Base-by-base conservation (phyloP, 2,797 vertebrate genomes). In the Chiloscyllium punctatum region DNA sequence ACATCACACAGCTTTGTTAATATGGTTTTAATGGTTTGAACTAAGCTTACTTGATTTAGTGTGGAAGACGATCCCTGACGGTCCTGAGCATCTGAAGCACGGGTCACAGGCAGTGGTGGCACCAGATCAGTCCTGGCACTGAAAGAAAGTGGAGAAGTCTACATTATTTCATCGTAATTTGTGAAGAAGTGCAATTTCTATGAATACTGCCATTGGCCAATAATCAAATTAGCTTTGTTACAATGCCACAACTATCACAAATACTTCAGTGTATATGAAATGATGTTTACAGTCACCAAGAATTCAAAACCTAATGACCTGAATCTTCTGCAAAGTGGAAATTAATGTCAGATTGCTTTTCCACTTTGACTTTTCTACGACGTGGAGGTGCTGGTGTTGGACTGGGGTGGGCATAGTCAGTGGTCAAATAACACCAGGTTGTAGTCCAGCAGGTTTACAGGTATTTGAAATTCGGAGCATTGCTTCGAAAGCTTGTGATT, bases 81-180 rank as follows among this genome's bases (percentile, higher is more conserved):
- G 69, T 97, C 97, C 74, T 97, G 98, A 33, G 96, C 96, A 79
- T 98, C 98, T 68, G 97, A 98, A 94, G 98, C 98, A 79, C 97
- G 97, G n/a, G 98, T 99, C 96, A 98, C 98, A 4, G 98, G 97
- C 95, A 99, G 96, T 0, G 98, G 98, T 96, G 98, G 98, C 57
- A 99, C 98, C n/a, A 99, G 97, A 94, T 98, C 98, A 3, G 97
- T 97, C 97, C 98, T 98, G 0, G 96, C 96, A 96, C 98, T 98
- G 96, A 97, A 86, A 96, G 86, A 94, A 96, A 95, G 66, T 0
- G 0, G 68, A 30, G 96, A 33, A 96, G 0, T 90, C 21, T 86
- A 42, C 95, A 96, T 18, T 95, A 23, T 37, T 33, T 0, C 27
- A 0, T 74, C 21, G 96, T 68, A 96, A 51, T 53, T 16, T 94